Evolutionary conservation across 2,888 invertebrate species (phyloP).

Genomic region (Exephanes ischioxanthus): DNA sequence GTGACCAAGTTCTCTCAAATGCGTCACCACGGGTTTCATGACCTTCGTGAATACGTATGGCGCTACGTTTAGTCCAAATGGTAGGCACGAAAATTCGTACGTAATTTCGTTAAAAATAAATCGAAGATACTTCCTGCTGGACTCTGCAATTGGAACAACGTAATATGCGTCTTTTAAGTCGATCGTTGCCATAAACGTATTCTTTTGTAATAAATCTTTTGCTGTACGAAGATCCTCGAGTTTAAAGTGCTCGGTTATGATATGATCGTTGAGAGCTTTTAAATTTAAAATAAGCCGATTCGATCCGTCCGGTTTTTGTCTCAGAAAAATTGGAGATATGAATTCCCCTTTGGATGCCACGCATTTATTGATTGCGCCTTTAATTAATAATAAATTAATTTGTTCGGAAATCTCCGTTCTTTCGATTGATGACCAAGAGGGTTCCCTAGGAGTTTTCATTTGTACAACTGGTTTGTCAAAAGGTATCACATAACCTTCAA

Average conservation of each 20-base stretch:
- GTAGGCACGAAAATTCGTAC: constrained; percentile 44
- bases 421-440: constrained; percentile 28
- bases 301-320: neutral
- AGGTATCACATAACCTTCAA: constrained; percentile 39
- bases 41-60: constrained; percentile 47
- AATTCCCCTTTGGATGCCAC: neutral
- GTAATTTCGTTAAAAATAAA: constrained; percentile 8
- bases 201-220: constrained; percentile 12
- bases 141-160: constrained; percentile 21
- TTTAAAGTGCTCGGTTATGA: constrained; percentile 37
- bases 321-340: constrained; percentile 7
- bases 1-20: constrained; percentile 12
- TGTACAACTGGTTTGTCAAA: constrained; percentile 11
- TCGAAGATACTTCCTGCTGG: constrained; percentile 31
- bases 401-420: neutral
- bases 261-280: constrained; percentile 30
- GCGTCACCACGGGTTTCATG: constrained; percentile 21
- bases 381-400: constrained; percentile 8
- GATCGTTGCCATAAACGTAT: constrained; percentile 28
- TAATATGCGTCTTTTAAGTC: constrained; percentile 42
- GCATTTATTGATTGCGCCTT: constrained; percentile 20
- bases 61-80: constrained; percentile 37
- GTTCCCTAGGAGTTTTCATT: constrained; percentile 12
- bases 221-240: constrained; percentile 40
- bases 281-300: constrained; percentile 19